Conservation (phyloP, 2,797 vertebrate genomes). For the Sciurus vulgaris region DNA sequence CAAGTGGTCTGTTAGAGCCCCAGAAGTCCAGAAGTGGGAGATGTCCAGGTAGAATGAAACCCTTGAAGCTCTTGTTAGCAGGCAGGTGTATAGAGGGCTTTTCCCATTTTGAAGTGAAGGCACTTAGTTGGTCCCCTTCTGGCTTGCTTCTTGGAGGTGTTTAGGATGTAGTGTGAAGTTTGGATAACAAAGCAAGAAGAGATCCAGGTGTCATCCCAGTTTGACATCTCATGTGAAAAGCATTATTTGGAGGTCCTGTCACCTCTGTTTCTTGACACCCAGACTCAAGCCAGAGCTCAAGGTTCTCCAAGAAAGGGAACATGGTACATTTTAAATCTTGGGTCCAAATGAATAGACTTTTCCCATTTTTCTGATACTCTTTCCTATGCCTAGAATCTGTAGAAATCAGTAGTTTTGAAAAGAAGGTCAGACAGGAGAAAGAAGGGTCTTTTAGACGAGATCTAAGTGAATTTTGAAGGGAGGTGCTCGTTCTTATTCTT, state of each 20-base stretch:
- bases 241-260: neutral
- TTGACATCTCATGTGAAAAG: conserved; percentile 13
- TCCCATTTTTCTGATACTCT: neutral
- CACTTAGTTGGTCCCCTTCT: neutral
- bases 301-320: conserved; percentile 10
- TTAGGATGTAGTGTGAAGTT: neutral
- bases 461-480: conserved; percentile 51
- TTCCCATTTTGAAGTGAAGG: neutral
- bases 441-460: conserved; percentile 52
- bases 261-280: conserved; percentile 26
- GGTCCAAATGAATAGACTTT: neutral
- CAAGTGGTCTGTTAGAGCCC: neutral
- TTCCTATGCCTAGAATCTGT: conserved; percentile 3
- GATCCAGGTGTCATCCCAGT: neutral
- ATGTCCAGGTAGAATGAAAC: neutral
- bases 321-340: conserved; percentile 47
- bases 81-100: neutral
- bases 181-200: conserved; percentile 21
- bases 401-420: conserved; percentile 64
- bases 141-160: neutral
- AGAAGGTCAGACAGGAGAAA: conserved; percentile 38
- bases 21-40: neutral
- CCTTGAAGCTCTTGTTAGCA: neutral
- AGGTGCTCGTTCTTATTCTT: conserved; percentile 15
- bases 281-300: neutral